Evolutionary conservation across 1,140 invertebrate species (phyloP).

Genomic region (Leptinotarsa lineolata): DNA sequence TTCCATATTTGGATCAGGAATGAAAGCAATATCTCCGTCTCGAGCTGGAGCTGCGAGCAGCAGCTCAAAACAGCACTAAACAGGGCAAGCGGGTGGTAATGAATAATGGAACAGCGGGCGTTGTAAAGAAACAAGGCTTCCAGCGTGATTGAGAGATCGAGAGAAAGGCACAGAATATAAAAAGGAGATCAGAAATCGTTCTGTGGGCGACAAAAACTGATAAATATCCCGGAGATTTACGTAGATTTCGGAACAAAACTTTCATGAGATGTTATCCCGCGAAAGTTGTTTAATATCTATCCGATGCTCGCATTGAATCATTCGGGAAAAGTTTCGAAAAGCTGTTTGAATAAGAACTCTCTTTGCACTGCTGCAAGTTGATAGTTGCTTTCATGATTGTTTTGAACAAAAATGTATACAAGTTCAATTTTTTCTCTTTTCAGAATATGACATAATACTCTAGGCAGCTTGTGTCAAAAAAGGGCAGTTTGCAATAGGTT

Average conservation of each 20-base stretch:
- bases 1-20: conserved; percentile 31
- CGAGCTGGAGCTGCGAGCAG: conserved; percentile 24
- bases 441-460: too few relatives aligned
- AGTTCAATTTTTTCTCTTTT: too few relatives aligned
- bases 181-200: conserved; percentile 55
- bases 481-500: too few relatives aligned
- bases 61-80: conserved; percentile 44
- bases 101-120: conserved; percentile 53
- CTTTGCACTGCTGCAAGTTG: too few relatives aligned
- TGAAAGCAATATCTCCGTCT: conserved; percentile 32
- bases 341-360: too few relatives aligned
- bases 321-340: neutral
- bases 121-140: conserved; percentile 54
- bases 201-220: conserved; percentile 54
- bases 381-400: too few relatives aligned
- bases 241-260: conserved; percentile 40
- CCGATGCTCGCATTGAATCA: neutral
- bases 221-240: conserved; percentile 53
- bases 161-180: conserved; percentile 53
- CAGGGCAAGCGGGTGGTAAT: conserved; percentile 48
- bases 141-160: conserved; percentile 53
- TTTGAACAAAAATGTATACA: too few relatives aligned
- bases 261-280: conserved; percentile 39
- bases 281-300: conserved; percentile 35
- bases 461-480: too few relatives aligned